Evolutionary conservation across 2,113 vertebrate genomes (phyloP), one percentile per base, ranked within the genome.

Genomic region (Electrona antarctica): DNA sequence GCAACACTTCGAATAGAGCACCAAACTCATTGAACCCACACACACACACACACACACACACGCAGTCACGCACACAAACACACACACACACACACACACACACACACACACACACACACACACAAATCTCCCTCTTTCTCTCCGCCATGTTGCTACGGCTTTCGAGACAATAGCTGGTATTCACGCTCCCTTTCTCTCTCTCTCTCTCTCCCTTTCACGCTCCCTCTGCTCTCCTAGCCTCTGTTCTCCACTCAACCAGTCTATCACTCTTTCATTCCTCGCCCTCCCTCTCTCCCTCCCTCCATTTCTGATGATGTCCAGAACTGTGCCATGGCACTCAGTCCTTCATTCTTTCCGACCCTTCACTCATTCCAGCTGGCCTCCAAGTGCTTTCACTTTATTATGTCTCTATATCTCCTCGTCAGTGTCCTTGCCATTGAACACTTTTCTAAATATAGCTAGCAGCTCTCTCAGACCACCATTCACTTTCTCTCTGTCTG

Each of bases 121-220:
- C 52, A 57, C 54, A 15, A 68, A 63, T 78, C 68, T 76, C 82
- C 84, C 76, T 69, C 78, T 81, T 77, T 67, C 64, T 76, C 69
- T 69, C 33, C 45, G 62, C 66, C 12, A 48, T 74, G 87, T 89
- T 88, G 85, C 88, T 83, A 81, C 76, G 75, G 80, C 80, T 83
- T 87, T 88, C 87, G 85, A 82, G 33, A 92, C 88, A 90, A 91
- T 88, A 88, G 88, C 87, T 84, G 90, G 85, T 80, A 92, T 92
- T 89, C 85, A 79, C 72, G 60, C 81, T 85, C 71, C 71, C 66
- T 58, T 75, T 63, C 74, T 60, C 50, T 61, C 74, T 67, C 62
- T 67, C 10, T 50, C 71, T 41, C 49, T 52, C 3, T 21, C 72
- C 78, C 80, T 73, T 63, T 81, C 71, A 59, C 62, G 46, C 69